phyloP scores from a whole-genome alignment of 2,113 vertebrate species.

The Mola mola region DNA sequence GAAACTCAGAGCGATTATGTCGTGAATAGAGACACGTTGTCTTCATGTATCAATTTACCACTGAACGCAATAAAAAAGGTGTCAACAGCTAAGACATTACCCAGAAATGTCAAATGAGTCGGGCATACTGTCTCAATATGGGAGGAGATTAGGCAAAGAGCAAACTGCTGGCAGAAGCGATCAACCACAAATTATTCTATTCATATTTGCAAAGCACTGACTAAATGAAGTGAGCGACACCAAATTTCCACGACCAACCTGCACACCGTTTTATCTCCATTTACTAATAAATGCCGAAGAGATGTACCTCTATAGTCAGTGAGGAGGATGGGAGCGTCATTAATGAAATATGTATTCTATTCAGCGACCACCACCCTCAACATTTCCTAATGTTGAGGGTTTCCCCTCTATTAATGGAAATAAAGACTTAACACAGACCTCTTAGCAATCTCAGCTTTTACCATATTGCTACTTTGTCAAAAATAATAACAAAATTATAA shows the following conservation, averaged over 20 bases:
- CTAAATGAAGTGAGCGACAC: constrained; percentile 81
- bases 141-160: constrained; percentile 72
- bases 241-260: constrained; percentile 77
- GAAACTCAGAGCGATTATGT: constrained; percentile 45
- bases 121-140: constrained; percentile 46
- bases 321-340: constrained; percentile 44
- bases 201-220: constrained; percentile 74
- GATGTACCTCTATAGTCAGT: constrained; percentile 17
- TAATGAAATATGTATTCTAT: constrained; percentile 59
- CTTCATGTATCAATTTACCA: constrained; percentile 69
- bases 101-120: constrained; percentile 77
- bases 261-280: constrained; percentile 53
- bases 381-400: too few relatives aligned
- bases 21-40: constrained; percentile 50
- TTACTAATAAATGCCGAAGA: constrained; percentile 76
- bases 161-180: constrained; percentile 76
- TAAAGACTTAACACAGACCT: constrained; percentile 31
- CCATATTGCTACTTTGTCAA: neutral
- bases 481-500: too few relatives aligned
- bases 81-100: constrained; percentile 63
- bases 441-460: constrained; percentile 17
- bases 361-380: constrained; percentile 7
- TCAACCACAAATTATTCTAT: constrained; percentile 80
- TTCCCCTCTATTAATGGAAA: constrained; percentile 8
- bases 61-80: constrained; percentile 52